A percentile compares a stretch with the other conserved stretches of the same genome.
Evolutionary conservation across 2,113 vertebrate species (phyloP).

Genomic region (Martes martes): DNA sequence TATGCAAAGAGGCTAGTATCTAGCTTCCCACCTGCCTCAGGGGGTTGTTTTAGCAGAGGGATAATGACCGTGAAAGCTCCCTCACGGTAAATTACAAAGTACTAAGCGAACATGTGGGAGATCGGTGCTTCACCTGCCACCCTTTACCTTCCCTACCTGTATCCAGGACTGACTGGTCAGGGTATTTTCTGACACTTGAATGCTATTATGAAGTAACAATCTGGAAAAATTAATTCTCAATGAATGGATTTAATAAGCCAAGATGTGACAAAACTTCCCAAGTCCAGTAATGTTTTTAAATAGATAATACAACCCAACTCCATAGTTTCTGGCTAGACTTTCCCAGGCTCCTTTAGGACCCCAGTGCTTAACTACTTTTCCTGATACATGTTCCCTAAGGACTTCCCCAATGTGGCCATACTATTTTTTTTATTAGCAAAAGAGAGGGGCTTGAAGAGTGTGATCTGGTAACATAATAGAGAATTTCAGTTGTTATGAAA

Average conservation of each 20-base stretch:
- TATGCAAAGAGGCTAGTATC: neutral
- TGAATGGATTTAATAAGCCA: neutral
- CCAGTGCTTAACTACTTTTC: conserved; percentile 54
- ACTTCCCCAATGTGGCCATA: neutral
- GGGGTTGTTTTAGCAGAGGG: neutral
- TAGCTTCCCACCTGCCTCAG: neutral
- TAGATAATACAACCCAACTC: neutral
- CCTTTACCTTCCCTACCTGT: neutral
- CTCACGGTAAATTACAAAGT: neutral
- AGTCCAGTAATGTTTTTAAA: conserved; percentile 22
- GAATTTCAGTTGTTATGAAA: neutral
- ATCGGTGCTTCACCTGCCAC: too few relatives aligned
- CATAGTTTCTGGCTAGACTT: neutral
- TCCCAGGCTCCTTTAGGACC: conserved; percentile 46
- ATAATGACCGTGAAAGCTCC: neutral
- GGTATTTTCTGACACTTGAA: neutral
- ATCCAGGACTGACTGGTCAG: neutral
- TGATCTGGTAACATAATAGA: neutral
- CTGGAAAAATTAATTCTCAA: neutral
- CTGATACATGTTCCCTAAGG: conserved; percentile 39
- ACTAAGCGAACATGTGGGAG: neutral
- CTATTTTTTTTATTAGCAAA: neutral
- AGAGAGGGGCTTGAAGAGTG: neutral
- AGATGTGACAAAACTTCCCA: neutral
- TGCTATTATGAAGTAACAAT: neutral